A percentile compares a stretch with the other conserved stretches of the same genome.
Conservation (phyloP, 2,888 invertebrate genomes). For the Pachliopta kotzebuea region DNA sequence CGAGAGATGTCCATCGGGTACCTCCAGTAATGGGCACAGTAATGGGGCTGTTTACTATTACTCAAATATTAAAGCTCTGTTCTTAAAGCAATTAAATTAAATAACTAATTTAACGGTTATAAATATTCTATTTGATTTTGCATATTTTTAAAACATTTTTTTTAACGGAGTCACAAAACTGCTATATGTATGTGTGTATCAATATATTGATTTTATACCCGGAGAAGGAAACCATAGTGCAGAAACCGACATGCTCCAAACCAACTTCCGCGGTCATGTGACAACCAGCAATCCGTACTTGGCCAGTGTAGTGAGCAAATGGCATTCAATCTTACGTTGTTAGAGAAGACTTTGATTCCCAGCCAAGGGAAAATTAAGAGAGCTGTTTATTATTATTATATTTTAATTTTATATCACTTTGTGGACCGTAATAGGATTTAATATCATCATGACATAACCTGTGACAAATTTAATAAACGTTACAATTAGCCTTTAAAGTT, state of each 20-base stretch:
- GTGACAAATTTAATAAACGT: constrained; percentile 42
- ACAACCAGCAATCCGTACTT: too few species aligned
- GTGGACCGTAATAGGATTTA: constrained; percentile 28
- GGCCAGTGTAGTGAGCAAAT: too few species aligned
- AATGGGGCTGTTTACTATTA: too few species aligned
- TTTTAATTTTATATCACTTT: too few species aligned
- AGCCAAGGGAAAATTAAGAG: too few species aligned
- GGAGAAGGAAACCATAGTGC: neutral
- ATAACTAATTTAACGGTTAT: constrained; percentile 30
- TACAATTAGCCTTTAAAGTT: constrained; percentile 34
- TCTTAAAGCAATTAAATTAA: neutral
- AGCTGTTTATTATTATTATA: too few species aligned
- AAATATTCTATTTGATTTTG: constrained; percentile 40
- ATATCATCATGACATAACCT: constrained; percentile 57
- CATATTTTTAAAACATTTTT: constrained; percentile 48
- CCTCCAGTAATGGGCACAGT: too few species aligned
- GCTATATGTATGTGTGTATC: constrained; percentile 35
- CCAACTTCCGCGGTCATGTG: too few species aligned
- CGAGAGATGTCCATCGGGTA: too few species aligned
- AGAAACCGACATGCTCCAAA: too few species aligned
- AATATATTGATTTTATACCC: constrained; percentile 31
- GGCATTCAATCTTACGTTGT: too few species aligned
- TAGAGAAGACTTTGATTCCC: neutral
- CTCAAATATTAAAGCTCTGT: constrained; percentile 3
- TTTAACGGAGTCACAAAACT: constrained; percentile 56